Base-by-base conservation (phyloP, 2,888 invertebrate genomes). In the Drosophila fungiperda region DNA sequence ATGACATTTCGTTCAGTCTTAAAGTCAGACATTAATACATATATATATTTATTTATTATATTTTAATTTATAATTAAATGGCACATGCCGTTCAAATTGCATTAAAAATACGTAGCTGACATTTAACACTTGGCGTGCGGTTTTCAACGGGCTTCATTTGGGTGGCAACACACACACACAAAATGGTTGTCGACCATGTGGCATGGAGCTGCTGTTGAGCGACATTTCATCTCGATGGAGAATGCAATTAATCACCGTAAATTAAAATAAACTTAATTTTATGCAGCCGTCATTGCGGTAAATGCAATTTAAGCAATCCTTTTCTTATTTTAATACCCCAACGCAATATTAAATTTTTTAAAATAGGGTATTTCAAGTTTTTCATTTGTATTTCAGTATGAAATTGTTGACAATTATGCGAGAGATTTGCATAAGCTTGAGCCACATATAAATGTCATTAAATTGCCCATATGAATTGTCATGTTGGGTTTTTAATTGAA, bases 211-310 rank as follows among this genome's bases (percentile, higher is more conserved):
- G 52, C 52, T 35, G 45, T 57, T 53, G 63, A 32, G 33, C 64
- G 67, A 67, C 71, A 75, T 79, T 79, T 83, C 64, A 70, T 71
- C 67, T 69, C 53, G 68, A 60, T 73, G 78, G 89, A 83, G 83
- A 83, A 87, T 78, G 86, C 89, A 87, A 90, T 89, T 89, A 89
- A 90, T 90, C 90, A 89, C 72, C 76, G 70, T 36, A 80, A 90
- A 89, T 90, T 87, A 81, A 89, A 89, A 87, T 83, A 81, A 86
- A 89, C 82, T 84, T 78, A 82, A 85, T 89, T 79, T 73, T 64
- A 70, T 83, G 73, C 82, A 73, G 79, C 76, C 72, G 81, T 81
- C 77, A 73, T 76, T 81, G 85, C 36, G 87, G 82, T 69, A 17
- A 40, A 26, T 45, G 64, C 54, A 52, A 66, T 73, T 72, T 63